A percentile compares a stretch with the other conserved stretches of the same genome.
phyloP scores from a whole-genome alignment of 92 coral and sea anemone species.

The Desmophyllum pertusum region DNA sequence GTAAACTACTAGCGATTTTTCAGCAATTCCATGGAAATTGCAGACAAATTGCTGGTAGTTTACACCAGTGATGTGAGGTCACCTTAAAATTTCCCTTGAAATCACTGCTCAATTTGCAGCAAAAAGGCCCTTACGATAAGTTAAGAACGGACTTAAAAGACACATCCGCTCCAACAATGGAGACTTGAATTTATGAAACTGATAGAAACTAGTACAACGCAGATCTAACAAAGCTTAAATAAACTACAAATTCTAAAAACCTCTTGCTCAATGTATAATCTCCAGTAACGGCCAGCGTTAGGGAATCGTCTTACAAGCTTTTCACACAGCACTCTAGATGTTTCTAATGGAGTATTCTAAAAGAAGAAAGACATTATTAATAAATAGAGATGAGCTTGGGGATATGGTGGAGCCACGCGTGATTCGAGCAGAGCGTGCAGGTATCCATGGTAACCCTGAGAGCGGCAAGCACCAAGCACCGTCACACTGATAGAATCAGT shows the following conservation, averaged over 20 bases:
- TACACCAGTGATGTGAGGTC: conserved; percentile 15
- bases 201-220: conserved; percentile 9
- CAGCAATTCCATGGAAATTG: not conserved
- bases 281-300: conserved; percentile 97
- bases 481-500: too few relatives aligned
- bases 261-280: conserved; percentile 99
- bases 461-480: too few relatives aligned
- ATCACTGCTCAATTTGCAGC: not conserved
- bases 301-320: conserved; percentile 94
- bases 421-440: too few relatives aligned
- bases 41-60: not conserved
- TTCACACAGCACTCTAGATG: conserved; percentile 86
- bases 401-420: too few relatives aligned
- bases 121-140: conserved; percentile 9
- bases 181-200: not conserved
- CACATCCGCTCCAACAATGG: not conserved
- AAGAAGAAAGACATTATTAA: conserved; percentile 6
- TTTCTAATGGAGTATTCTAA: conserved; percentile 80
- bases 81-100: conserved; percentile 27
- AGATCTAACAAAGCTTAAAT: conserved; percentile 44
- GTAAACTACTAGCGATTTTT: not conserved
- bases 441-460: too few relatives aligned
- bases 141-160: conserved; percentile 11
- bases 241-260: conserved; percentile 85
- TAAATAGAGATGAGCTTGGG: too few relatives aligned